Conservation (phyloP, 2,113 vertebrate genomes). For the Nyctereutes procyonoides region DNA sequence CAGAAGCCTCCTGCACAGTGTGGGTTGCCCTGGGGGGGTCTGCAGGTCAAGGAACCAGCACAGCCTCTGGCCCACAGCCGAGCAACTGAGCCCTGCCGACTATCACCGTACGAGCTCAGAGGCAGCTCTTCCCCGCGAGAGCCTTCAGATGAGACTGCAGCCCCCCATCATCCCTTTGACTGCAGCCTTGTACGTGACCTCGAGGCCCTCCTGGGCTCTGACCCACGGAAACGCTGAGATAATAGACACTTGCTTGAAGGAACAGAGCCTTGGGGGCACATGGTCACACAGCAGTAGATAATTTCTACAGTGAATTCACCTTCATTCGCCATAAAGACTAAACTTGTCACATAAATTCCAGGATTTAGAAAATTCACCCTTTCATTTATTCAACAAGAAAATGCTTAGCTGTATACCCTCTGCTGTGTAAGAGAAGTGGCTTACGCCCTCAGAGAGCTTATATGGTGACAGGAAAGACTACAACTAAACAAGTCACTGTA, state of each 20-base stretch:
- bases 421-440: accelerated
- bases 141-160: background rate
- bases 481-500: background rate
- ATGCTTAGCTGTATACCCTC: no score
- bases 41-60: accelerated
- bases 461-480: background rate
- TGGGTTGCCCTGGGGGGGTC: no score
- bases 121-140: background rate
- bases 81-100: background rate
- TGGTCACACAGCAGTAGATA: background rate
- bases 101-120: background rate
- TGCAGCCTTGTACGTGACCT: background rate
- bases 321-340: background rate
- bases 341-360: background rate
- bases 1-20: accelerated
- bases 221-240: background rate
- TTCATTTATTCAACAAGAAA: background rate
- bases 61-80: accelerated
- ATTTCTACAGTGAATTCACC: background rate
- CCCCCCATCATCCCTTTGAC: background rate
- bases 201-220: background rate
- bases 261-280: background rate
- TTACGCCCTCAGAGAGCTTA: no score
- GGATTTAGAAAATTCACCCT: background rate
- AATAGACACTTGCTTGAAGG: background rate